These are phyloP conservation scores for Pseudomyrmex dendroicus DNA, from an alignment of 1,140 invertebrate genomes.

Conservation along the genomic window DNA sequence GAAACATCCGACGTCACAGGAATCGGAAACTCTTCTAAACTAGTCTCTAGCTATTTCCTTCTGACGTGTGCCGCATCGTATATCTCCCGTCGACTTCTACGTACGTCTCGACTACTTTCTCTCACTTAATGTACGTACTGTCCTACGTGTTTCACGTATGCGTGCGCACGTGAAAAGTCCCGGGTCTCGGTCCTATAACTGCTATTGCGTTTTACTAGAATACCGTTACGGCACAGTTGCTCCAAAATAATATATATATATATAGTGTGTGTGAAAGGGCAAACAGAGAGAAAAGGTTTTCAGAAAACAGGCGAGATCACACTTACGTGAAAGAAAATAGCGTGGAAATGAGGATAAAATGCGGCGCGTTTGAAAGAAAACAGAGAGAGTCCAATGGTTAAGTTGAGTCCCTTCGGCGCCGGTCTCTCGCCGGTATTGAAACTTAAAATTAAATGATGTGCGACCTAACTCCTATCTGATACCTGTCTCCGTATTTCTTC, in stretches of 20 bases:
- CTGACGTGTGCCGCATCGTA: conserved; percentile 63
- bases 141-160: not conserved
- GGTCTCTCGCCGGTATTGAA: conserved; percentile 44
- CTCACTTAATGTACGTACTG: conserved; percentile 1
- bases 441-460: conserved; percentile 71
- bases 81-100: conserved; percentile 67
- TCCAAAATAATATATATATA: conserved; percentile 34
- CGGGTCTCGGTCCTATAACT: conserved; percentile 20
- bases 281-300: conserved; percentile 63
- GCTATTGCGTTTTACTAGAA: conserved; percentile 41
- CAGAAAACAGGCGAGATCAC: conserved; percentile 79
- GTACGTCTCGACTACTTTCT: not conserved
- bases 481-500: conserved; percentile 11
- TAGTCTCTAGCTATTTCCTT: conserved; percentile 72
- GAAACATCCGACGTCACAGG: conserved; percentile 69
- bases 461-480: conserved; percentile 16
- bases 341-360: conserved; percentile 85
- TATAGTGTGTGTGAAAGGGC: conserved; percentile 23
- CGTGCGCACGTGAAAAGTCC: not conserved
- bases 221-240: conserved; percentile 27
- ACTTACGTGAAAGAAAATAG: conserved; percentile 85
- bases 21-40: conserved; percentile 64
- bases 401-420: conserved; percentile 74
- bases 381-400: conserved; percentile 79
- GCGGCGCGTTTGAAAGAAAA: conserved; percentile 83